Evolutionary conservation across 2,113 vertebrate genomes (phyloP), one percentile per base, ranked within the genome.

Genomic region (Osmerus mordax): DNA sequence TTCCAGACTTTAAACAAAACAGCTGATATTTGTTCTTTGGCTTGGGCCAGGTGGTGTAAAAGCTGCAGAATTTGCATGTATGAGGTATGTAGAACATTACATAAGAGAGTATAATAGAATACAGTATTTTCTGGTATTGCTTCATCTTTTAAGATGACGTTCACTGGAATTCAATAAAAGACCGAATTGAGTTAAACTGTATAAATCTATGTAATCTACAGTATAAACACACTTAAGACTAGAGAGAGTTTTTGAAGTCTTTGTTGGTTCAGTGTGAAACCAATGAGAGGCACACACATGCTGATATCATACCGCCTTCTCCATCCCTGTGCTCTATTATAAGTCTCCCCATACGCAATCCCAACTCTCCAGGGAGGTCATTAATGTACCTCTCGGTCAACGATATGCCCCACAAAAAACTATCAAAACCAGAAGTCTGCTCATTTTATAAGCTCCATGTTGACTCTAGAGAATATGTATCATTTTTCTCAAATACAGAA

Each of bases 381-480:
- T 90, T 90, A 84, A 88, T 89, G 88, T 84, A 79, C 79, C 77
- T 84, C 80, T 81, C 80, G 77, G 85, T 84, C 87, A 87, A 85
- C 84, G 68, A 72, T 77, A 66, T 84, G 86, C 76, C 78, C 81
- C 83, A 87, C 81, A 86, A 87, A 86, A 86, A 73, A 79, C 80
- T 76, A 83, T 87, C 84, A 86, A 81, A 87, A 90, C 79, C 69
- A 80, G 69, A 28, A 68, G 53, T 55, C 51, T 53, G 56, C 55
- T 51, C 12, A 65, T 65, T 19, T 47, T 52, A 19, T 51, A 7
- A 15, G 2, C 41, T 21, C 32, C 15, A 60, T 19, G 9, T 23
- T 9, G 4, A 12, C 58, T 16, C 23, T 14, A 28, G 23, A 63
- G 3, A 21, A 47, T 51, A 41, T n/a, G 19, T 21, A 21, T n/a